phyloP scores from a whole-genome alignment of 30 jellyfish, hydroid and myxozoan species.

The Pseudorhiza aurosa region DNA sequence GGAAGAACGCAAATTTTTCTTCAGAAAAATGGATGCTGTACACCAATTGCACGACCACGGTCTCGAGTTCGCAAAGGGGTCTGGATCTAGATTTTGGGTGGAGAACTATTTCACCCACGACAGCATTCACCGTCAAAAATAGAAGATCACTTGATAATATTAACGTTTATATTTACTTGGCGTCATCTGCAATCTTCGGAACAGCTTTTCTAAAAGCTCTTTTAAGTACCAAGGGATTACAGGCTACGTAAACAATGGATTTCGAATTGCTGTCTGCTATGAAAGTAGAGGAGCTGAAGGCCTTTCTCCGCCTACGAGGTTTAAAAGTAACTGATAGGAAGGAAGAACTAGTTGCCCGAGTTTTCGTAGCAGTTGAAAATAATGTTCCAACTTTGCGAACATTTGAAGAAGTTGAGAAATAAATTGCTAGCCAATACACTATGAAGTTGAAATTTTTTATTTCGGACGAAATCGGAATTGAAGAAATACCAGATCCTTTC shows the following conservation, averaged over 20 bases:
- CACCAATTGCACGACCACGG: too few species aligned
- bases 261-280: conserved; percentile 28
- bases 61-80: too few species aligned
- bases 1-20: too few species aligned
- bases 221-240: conserved; percentile 37
- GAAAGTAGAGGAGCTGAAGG: conserved; percentile 50
- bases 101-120: too few species aligned
- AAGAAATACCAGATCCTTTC: conserved; percentile 40
- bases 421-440: conserved; percentile 29
- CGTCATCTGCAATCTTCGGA: conserved; percentile 25
- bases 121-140: too few species aligned
- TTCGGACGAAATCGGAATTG: background rate
- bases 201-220: conserved; percentile 40
- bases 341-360: conserved; percentile 59
- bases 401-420: conserved; percentile 45
- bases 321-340: conserved; percentile 27
- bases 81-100: too few species aligned
- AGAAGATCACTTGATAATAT: too few species aligned
- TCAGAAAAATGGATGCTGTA: too few species aligned
- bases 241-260: conserved; percentile 21
- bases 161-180: too few species aligned
- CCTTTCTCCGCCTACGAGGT: conserved; percentile 22
- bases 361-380: conserved; percentile 50
- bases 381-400: conserved; percentile 16
- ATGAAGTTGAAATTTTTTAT: conserved; percentile 8